Evolutionary conservation across 2,113 vertebrate species (phyloP).

Genomic region (Cynopterus brachyotis): DNA sequence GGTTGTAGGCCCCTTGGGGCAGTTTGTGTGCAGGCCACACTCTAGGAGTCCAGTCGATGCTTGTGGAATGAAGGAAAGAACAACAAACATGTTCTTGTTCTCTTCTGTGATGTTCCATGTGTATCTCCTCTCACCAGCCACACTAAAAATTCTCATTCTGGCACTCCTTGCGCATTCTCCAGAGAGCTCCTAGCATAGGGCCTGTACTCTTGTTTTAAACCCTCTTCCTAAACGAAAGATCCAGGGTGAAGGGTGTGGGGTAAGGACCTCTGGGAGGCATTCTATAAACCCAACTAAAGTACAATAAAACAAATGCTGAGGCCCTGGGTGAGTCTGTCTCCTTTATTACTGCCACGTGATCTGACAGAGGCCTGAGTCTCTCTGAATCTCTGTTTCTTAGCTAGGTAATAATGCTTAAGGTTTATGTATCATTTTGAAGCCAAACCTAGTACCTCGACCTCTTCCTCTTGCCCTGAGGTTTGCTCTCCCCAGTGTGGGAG

Average conservation of each 20-base stretch:
- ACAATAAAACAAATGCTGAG: neutral
- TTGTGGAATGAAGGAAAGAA: neutral
- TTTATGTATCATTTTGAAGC: neutral
- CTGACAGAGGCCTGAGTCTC: neutral
- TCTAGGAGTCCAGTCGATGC: neutral
- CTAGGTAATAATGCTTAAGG: neutral
- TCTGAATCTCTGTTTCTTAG: neutral
- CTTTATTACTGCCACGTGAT: neutral
- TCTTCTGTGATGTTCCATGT: neutral
- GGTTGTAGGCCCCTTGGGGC: neutral
- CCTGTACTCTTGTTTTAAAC: neutral
- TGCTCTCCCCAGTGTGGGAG: neutral
- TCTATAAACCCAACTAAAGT: neutral
- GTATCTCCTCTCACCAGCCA: neutral
- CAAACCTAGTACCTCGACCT: neutral
- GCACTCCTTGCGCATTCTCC: neutral
- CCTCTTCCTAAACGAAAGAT: neutral
- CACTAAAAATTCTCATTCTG: neutral
- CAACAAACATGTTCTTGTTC: neutral
- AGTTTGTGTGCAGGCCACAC: neutral
- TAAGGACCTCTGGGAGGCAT: neutral
- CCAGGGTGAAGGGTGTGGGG: rapidly evolving
- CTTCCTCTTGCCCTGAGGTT: neutral
- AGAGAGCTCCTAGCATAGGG: neutral
- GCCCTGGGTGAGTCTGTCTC: neutral